Percentiles rank a stretch among this genome's conserved stretches.
These are phyloP conservation scores for Thecocarcelia acutangulata DNA, from an alignment of 2,888 invertebrate species.

Conservation along the genomic window DNA sequence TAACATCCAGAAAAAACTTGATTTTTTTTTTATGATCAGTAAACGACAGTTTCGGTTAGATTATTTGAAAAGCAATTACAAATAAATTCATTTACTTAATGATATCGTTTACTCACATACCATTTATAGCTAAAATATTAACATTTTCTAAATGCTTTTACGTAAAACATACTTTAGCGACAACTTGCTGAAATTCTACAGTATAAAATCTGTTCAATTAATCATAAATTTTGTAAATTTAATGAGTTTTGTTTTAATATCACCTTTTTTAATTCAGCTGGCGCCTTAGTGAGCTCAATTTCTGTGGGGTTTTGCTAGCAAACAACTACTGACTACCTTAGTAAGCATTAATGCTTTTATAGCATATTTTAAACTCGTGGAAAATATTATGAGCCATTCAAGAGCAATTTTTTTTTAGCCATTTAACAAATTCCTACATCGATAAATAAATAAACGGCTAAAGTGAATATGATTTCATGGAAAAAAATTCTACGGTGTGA, in stretches of 20 bases:
- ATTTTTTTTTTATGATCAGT: not conserved
- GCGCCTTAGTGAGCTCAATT: conserved; percentile 54
- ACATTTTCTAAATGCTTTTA: conserved; percentile 1
- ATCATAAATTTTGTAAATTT: conserved; percentile 32
- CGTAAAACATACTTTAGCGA: not conserved
- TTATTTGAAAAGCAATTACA: conserved; percentile 4
- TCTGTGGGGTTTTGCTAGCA: not conserved
- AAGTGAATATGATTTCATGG: not conserved
- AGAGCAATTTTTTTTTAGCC: not conserved
- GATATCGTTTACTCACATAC: conserved; percentile 22
- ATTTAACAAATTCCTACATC: conserved; percentile 1
- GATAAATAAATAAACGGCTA: not conserved
- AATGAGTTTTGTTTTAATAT: conserved; percentile 19
- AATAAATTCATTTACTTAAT: conserved; percentile 18
- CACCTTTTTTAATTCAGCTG: conserved; percentile 35
- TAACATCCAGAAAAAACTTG: not conserved
- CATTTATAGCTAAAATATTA: conserved; percentile 30
- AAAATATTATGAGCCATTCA: not conserved
- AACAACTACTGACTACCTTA: conserved; percentile 47
- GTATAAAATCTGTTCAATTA: conserved; percentile 24
- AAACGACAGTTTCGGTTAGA: not conserved
- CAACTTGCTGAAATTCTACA: conserved; percentile 38
- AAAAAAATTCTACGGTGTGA: too few relatives aligned
- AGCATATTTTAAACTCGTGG: conserved; percentile 15
- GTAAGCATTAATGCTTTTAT: conserved; percentile 44